These are phyloP conservation scores for Podarcis muralis DNA, from an alignment of 2,113 vertebrate species.

Conservation along the genomic window DNA sequence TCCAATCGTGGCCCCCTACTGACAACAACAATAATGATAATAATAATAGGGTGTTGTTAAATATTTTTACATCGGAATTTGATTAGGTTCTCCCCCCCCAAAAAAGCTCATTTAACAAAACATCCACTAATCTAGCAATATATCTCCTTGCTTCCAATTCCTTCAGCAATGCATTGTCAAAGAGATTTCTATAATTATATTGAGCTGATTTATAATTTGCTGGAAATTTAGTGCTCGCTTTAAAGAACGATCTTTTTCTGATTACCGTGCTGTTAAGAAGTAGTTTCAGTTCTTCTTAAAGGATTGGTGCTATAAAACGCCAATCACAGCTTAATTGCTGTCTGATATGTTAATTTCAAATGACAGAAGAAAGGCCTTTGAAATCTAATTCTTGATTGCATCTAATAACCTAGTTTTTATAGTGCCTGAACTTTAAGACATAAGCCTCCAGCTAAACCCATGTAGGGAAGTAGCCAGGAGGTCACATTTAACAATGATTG, in stretches of 20 bases:
- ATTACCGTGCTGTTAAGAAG: conserved; percentile 50
- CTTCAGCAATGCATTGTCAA: conserved; percentile 10
- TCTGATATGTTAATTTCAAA: conserved; percentile 71
- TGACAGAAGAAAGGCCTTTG: conserved; percentile 74
- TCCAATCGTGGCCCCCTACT: neutral
- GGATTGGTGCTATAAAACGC: conserved; percentile 68
- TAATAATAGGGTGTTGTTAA: neutral
- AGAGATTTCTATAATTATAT: conserved; percentile 10
- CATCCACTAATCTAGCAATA: neutral
- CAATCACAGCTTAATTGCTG: conserved; percentile 69
- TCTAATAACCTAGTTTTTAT: conserved; percentile 72
- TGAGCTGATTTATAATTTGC: conserved; percentile 9
- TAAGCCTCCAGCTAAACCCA: conserved; percentile 63
- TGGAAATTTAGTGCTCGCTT: conserved; percentile 46
- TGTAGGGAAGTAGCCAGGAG: conserved; percentile 58
- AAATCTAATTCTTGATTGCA: conserved; percentile 75
- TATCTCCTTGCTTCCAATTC: conserved; percentile 37
- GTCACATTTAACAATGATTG: conserved; percentile 66
- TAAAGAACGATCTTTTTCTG: conserved; percentile 33
- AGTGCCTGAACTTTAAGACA: conserved; percentile 66
- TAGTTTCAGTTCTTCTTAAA: conserved; percentile 57
- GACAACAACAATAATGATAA: too few species aligned
- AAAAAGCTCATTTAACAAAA: conserved; percentile 16
- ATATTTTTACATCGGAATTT: conserved; percentile 17
- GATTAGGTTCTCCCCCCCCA: neutral